Base-by-base conservation (phyloP, 2,888 invertebrate genomes). In the Chloroclystis v-ata region DNA sequence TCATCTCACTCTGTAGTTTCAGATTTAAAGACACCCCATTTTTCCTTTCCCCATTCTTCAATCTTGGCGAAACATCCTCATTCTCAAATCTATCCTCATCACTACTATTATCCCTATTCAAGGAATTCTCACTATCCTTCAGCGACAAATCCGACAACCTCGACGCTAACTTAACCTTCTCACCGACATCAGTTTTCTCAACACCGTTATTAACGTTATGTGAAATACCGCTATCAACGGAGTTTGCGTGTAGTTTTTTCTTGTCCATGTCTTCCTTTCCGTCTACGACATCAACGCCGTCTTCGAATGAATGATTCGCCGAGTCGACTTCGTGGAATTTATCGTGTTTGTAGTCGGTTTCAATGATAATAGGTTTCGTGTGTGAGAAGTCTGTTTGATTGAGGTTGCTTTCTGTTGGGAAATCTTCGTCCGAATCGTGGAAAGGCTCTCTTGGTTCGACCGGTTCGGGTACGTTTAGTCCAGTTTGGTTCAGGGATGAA, bases 381-480 rank as follows among this genome's bases (percentile, higher is more conserved):
- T 86, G 85, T 0, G 83, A 83, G 63, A 85, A 86, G 52, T 86
- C 85, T 2, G 83, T 86, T 56, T 85, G 86, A 57, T 85, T 86
- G 1, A 86, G 69, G 47, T 85, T 84, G 55, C 85, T 87, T 37
- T 84, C 82, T 1, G 85, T 86, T 0, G 86, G 85, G 37, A 84
- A 87, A 20, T 83, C 82, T 54, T 83, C 83, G 39, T 86, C 85
- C 0, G 81, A 82, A 26, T 87, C 88, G 0, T 79, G 73, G 60
- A 82, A 84, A 0, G 63, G 65, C n/a, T 80, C 84, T 33, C 83
- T 60, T 0, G 74, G 61, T 37, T 86, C 83, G 0, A 87, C 79
- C 0, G 86, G 85, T 12, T 80, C 84, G 0, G 87, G 87, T 0
- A 86, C 83, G 32, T 86, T 79, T 0, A 85, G 69, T 20, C 82